A percentile compares a stretch with the other conserved stretches of the same genome.
These are phyloP conservation scores for Drosophila lowei DNA, from an alignment of 1,140 invertebrate genomes.

Conservation along the genomic window DNA sequence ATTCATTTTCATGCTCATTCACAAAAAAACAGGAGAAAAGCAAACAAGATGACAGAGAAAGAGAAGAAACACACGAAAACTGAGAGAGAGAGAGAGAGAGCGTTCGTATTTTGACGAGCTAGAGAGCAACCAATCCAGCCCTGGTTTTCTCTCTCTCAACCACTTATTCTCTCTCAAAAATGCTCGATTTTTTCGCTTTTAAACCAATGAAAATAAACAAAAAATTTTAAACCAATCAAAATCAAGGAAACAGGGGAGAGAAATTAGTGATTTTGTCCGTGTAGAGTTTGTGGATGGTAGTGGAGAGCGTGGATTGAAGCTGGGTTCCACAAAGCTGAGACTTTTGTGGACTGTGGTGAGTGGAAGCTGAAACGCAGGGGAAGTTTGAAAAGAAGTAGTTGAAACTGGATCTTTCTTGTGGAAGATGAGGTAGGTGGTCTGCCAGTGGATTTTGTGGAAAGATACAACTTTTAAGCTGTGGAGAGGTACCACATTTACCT, in stretches of 20 bases:
- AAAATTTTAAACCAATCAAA: no score
- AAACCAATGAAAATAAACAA: no score
- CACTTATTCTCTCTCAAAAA: no score
- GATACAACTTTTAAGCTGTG: no score
- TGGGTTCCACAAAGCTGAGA: conserved; percentile 35
- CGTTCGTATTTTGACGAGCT: conserved; percentile 1
- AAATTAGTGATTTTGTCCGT: conserved; percentile 11
- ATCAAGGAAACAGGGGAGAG: conserved; percentile 2
- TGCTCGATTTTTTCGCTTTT: no score
- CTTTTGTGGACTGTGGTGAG: conserved; percentile 13
- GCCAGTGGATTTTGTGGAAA: neutral
- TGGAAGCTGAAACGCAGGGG: neutral
- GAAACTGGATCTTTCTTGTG: conserved; percentile 1
- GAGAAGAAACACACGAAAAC: neutral
- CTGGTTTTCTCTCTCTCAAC: no score
- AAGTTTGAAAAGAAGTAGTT: neutral
- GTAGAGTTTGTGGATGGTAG: conserved; percentile 5
- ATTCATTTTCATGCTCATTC: conserved; percentile 75
- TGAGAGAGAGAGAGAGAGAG: neutral
- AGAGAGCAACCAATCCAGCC: conserved; percentile 6
- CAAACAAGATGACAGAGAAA: conserved; percentile 27
- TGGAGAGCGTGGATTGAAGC: conserved; percentile 7
- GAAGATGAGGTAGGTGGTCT: neutral
- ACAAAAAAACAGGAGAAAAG: conserved; percentile 33
- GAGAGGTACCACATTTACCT: no score